phyloP scores from a whole-genome alignment of 2,113 vertebrate genomes.

The Oriolus oriolus region DNA sequence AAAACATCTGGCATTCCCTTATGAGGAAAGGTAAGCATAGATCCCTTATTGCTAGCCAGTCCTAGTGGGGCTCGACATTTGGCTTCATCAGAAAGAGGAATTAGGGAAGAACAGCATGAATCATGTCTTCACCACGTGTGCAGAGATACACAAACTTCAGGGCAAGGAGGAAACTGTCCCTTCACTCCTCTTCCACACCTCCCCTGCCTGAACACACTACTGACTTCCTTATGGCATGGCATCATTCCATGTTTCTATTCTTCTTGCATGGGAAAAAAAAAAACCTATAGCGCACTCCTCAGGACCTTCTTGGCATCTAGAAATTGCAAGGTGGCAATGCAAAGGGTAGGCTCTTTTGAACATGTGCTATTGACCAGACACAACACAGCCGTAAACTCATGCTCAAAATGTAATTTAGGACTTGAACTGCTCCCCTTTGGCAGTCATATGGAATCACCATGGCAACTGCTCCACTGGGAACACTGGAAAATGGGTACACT shows the following conservation, averaged over 20 bases:
- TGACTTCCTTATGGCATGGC: background rate
- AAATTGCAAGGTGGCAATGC: background rate
- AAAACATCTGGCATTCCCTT: background rate
- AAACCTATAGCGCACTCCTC: background rate
- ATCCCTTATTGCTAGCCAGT: background rate
- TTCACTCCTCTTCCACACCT: background rate
- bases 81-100: background rate
- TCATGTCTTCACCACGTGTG: background rate
- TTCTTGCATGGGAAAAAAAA: background rate
- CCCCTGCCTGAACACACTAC: background rate
- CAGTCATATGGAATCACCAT: background rate
- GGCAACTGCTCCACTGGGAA: background rate
- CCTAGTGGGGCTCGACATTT: background rate
- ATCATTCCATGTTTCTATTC: background rate
- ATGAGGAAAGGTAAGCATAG: background rate
- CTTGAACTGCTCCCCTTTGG: background rate
- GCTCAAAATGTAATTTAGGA: background rate
- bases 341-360: background rate
- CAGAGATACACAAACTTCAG: background rate
- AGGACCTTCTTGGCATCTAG: background rate
- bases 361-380: background rate
- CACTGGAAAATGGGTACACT: background rate
- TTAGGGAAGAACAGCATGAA: background rate
- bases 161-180: background rate
- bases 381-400: background rate